phyloP scores from a whole-genome alignment of 2,113 vertebrate species.

The Pagrus major region DNA sequence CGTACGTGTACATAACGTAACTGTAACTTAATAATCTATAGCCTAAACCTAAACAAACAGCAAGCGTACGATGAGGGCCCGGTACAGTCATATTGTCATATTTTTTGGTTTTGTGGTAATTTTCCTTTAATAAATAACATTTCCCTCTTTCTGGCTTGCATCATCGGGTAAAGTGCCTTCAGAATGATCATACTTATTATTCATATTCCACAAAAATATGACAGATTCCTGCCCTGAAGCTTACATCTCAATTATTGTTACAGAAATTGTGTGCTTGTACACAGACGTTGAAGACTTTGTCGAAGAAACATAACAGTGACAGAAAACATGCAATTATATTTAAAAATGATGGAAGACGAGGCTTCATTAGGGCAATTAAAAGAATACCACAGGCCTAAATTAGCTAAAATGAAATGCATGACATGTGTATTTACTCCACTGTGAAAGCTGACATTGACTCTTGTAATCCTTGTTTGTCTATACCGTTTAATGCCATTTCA shows the following conservation, averaged over 20 bases:
- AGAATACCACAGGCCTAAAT: background rate
- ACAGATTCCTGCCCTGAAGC: background rate
- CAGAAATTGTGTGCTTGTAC: background rate
- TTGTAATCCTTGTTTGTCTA: conserved; percentile 6
- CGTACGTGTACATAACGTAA: too few species aligned
- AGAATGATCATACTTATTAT: background rate
- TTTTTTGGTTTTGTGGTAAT: too few species aligned
- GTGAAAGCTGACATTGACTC: background rate
- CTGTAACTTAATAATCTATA: too few species aligned
- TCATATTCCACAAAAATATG: background rate
- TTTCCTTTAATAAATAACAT: background rate
- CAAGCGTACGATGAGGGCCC: too few species aligned
- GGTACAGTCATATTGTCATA: too few species aligned
- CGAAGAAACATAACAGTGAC: background rate
- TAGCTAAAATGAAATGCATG: background rate
- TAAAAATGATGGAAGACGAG: background rate
- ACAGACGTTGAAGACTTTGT: background rate
- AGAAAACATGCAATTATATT: conserved; percentile 8
- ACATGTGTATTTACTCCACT: background rate
- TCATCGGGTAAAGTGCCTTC: background rate
- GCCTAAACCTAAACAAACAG: too few species aligned
- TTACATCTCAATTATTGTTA: background rate
- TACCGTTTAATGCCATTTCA: background rate
- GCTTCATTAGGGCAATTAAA: conserved; percentile 24
- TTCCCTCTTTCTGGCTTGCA: background rate